These are phyloP conservation scores for Sesamia nonagrioides DNA, from an alignment of 1,140 invertebrate species.

Conservation along the genomic window DNA sequence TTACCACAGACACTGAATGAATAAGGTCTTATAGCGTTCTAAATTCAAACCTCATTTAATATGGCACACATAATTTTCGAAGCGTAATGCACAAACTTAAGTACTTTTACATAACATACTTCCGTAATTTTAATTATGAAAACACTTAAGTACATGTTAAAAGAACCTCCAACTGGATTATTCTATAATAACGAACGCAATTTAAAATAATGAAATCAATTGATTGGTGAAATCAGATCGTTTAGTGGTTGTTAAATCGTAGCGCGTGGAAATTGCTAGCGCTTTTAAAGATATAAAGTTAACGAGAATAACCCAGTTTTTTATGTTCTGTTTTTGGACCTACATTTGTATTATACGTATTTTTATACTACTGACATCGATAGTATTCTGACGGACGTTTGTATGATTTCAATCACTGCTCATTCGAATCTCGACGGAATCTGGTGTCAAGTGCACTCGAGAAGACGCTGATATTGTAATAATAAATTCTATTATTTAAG, in stretches of 20 bases:
- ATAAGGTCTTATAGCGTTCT: background rate
- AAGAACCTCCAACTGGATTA: background rate
- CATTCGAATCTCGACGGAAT: conserved; percentile 5
- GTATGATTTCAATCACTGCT: background rate
- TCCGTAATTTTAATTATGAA: conserved; percentile 16
- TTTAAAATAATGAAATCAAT: conserved; percentile 40
- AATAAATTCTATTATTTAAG: conserved; percentile 5
- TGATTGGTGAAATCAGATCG: conserved; percentile 39
- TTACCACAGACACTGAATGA: background rate
- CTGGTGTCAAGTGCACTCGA: conserved; percentile 11
- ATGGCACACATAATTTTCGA: conserved; percentile 1
- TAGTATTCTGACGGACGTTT: conserved; percentile 14
- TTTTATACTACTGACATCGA: conserved; percentile 1
- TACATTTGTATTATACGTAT: background rate
- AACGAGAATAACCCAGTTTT: conserved; percentile 32
- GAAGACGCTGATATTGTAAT: conserved; percentile 4
- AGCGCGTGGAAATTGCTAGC: conserved; percentile 37
- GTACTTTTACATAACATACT: background rate
- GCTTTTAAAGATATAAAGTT: conserved; percentile 35
- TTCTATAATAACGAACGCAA: conserved; percentile 21
- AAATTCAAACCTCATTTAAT: background rate
- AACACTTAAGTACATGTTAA: background rate
- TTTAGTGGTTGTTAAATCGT: conserved; percentile 20
- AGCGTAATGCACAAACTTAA: background rate
- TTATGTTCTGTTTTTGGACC: conserved; percentile 16